Evolutionary conservation across 2,797 vertebrate genomes (phyloP).

Genomic region (Okamejei kenojei): DNA sequence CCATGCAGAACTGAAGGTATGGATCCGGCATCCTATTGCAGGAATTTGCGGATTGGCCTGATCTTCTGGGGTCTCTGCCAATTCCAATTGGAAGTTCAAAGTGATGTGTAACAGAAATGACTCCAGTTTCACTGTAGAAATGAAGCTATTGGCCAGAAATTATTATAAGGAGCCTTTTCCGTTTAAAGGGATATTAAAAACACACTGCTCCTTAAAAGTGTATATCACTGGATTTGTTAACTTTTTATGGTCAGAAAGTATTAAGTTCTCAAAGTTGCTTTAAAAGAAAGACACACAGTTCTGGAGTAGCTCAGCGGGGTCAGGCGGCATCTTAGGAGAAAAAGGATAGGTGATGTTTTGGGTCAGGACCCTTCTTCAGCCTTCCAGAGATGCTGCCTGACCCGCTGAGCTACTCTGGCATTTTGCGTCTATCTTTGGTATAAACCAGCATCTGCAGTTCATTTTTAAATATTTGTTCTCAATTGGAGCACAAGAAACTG

Average conservation of each 20-base stretch:
- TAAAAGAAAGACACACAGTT: neutral
- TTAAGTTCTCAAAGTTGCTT: neutral
- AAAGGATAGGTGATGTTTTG: too few relatives aligned
- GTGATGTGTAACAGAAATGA: neutral
- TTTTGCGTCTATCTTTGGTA: too few relatives aligned
- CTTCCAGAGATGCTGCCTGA: too few relatives aligned
- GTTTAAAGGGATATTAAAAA: conserved; percentile 9
- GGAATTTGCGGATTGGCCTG: neutral
- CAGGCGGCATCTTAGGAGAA: too few relatives aligned
- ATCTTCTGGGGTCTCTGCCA: conserved; percentile 32
- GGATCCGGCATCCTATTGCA: neutral
- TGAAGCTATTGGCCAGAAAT: conserved; percentile 7
- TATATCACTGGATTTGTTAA: neutral
- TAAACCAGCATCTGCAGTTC: too few relatives aligned
- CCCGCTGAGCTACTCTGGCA: too few relatives aligned
- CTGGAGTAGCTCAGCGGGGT: too few relatives aligned
- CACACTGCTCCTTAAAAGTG: neutral
- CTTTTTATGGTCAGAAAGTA: neutral
- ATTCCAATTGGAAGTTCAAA: conserved; percentile 17
- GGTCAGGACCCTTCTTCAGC: too few relatives aligned
- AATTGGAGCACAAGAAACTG: too few relatives aligned
- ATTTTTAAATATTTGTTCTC: too few relatives aligned
- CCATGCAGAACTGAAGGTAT: neutral
- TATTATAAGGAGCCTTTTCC: neutral
- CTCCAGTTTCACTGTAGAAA: conserved; percentile 23